Percentiles rank a stretch among this genome's conserved stretches.
These are phyloP conservation scores for Drosophila trichaetosa DNA, from an alignment of 2,888 invertebrate genomes.

Conservation along the genomic window DNA sequence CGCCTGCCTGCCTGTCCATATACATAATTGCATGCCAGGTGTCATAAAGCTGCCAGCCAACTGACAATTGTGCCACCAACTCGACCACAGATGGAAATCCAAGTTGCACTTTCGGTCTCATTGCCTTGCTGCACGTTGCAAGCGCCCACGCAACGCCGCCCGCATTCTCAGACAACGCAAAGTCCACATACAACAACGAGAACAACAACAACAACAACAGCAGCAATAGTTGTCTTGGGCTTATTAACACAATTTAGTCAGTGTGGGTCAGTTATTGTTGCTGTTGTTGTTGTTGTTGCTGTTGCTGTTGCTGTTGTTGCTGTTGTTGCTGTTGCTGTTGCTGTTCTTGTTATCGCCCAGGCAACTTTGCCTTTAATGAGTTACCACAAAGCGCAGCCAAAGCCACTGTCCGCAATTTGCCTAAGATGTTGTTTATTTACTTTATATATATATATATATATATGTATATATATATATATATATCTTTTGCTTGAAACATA, in stretches of 20 bases:
- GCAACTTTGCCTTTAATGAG: conserved; percentile 59
- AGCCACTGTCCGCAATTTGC: conserved; percentile 24
- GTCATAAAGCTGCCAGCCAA: conserved; percentile 65
- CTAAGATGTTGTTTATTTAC: conserved; percentile 10
- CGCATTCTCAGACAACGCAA: conserved; percentile 67
- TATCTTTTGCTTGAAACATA: conserved; percentile 34
- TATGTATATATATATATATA: too few relatives aligned
- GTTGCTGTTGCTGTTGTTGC: conserved; percentile 6
- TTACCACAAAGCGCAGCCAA: conserved; percentile 45
- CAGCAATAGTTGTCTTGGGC: conserved; percentile 14
- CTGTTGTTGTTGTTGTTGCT: conserved; percentile 8
- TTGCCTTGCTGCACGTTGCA: conserved; percentile 17
- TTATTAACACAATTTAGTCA: conserved; percentile 51
- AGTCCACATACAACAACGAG: conserved; percentile 20
- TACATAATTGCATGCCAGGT: conserved; percentile 66
- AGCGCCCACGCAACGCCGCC: conserved; percentile 50
- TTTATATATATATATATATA: not conserved
- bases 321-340: conserved; percentile 7
- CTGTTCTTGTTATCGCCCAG: conserved; percentile 24
- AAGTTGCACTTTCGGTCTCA: conserved; percentile 49
- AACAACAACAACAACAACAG: not conserved
- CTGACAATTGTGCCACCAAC: conserved; percentile 48
- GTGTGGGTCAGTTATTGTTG: conserved; percentile 38
- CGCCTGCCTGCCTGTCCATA: conserved; percentile 17
- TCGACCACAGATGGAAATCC: conserved; percentile 24